Evolutionary conservation across 35 echinoderm and acorn worm species (phyloP), one percentile per base, ranked within the genome.

Genomic region (Lytechinus variegatus): DNA sequence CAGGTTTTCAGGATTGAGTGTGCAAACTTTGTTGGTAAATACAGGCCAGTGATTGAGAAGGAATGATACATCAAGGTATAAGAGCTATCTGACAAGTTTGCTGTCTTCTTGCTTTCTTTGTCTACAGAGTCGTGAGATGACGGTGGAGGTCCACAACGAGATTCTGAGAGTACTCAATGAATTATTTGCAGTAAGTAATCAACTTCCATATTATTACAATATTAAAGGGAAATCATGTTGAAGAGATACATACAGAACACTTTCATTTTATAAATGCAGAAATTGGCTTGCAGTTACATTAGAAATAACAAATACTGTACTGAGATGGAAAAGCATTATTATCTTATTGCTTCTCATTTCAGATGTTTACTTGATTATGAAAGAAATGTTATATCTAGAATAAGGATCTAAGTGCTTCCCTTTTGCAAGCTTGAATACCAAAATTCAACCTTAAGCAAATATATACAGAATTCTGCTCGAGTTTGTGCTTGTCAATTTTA

Each of bases 71-170:
- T 53, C 44, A 54, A 91, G 21, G 33, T 44, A 44, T n/a, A 24
- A 91, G 53, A 91, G 53, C 33, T 91, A 91, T 91, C 54, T 91
- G 44, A 91, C 44, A 27, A 93, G n/a, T 79, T n/a, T 94, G 87
- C 94, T 87, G 94, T 54, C 24, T 55, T 96, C 92, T 95, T 71
- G 11, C 95, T 93, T 95, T 86, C 87, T 66, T 94, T 29, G 55
- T 66, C 94, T 96, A 16, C 97, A 99, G 98, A 99, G 98, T 95
- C 91, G 97, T 21, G 98, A 99, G 91, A 97, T 99, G 97, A 97
- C 96, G 27, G 95, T 97, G 14, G 98, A 95, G 95, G 98, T 99
- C 14, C 98, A 99, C 57, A 95, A 96, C 27, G 97, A 99, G 91
- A 94, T 99, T 87, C 92, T 97, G 66, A 96, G 96, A 94, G 96